Percentiles rank a stretch among this genome's conserved stretches.
Conservation (phyloP, 2,113 vertebrate species). For the Podiceps cristatus region DNA sequence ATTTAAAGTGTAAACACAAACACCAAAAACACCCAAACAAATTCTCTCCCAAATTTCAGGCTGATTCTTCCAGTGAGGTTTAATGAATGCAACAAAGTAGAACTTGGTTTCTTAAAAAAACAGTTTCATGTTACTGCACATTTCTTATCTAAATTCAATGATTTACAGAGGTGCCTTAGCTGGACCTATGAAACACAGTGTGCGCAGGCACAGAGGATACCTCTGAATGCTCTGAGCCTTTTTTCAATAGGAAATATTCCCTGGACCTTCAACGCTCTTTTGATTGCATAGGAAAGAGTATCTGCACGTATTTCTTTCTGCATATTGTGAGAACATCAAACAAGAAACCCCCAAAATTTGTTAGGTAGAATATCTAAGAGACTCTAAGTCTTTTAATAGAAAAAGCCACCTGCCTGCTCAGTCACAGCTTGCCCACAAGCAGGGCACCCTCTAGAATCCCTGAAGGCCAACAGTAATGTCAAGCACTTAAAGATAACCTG, state of each 20-base stretch:
- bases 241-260: not conserved
- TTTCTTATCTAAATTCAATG: not conserved
- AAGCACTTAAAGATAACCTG: not conserved
- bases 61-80: not conserved
- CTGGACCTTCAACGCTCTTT: not conserved
- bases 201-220: not conserved
- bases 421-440: not conserved
- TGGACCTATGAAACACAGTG: not conserved
- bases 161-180: not conserved
- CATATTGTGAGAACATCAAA: not conserved
- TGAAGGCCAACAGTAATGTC: not conserved
- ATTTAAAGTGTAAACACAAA: not conserved
- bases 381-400: not conserved
- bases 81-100: not conserved
- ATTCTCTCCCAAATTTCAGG: not conserved
- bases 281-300: not conserved
- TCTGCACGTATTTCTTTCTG: not conserved
- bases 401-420: not conserved
- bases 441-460: not conserved
- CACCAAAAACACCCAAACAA: not conserved
- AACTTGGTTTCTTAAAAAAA: not conserved
- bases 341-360: not conserved
- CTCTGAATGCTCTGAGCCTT: not conserved
- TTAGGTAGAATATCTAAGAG: not conserved
- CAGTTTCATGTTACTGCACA: not conserved